Evolutionary conservation across 2,113 vertebrate genomes (phyloP).

Genomic region (Chiloscyllium plagiosum): DNA sequence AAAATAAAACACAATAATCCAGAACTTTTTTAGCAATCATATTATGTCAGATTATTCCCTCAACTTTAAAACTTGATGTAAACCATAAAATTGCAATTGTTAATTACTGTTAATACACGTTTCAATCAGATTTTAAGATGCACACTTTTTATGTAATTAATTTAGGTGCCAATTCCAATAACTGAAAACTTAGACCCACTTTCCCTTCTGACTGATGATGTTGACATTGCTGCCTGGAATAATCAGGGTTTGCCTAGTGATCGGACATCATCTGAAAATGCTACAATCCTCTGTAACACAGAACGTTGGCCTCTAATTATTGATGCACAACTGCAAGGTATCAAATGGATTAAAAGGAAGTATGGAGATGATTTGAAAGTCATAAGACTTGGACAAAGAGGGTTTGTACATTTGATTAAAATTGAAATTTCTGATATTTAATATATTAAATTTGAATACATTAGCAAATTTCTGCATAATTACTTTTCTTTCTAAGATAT

Average conservation of each 20-base stretch:
- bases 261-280: slow-evolving; percentile 59
- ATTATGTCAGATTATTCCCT: not conserved
- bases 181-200: slow-evolving; percentile 56
- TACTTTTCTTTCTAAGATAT: not conserved
- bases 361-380: slow-evolving; percentile 45
- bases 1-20: not conserved
- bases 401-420: slow-evolving; percentile 42
- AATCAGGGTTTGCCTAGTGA: slow-evolving; percentile 68
- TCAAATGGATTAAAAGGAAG: slow-evolving; percentile 67
- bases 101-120: not conserved
- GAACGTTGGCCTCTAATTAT: slow-evolving; percentile 63
- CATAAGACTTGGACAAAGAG: slow-evolving; percentile 58
- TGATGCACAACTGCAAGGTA: slow-evolving; percentile 61
- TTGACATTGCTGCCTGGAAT: slow-evolving; percentile 59
- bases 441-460: not conserved
- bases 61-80: not conserved
- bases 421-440: not conserved
- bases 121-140: slow-evolving; percentile 11
- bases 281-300: slow-evolving; percentile 61
- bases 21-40: not conserved
- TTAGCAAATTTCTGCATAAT: not conserved
- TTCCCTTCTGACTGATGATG: slow-evolving; percentile 54
- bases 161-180: slow-evolving; percentile 62
- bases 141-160: not conserved
- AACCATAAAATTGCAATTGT: not conserved